Evolutionary conservation across 2,888 invertebrate species (phyloP).

Genomic region (Leucozona laternaria): DNA sequence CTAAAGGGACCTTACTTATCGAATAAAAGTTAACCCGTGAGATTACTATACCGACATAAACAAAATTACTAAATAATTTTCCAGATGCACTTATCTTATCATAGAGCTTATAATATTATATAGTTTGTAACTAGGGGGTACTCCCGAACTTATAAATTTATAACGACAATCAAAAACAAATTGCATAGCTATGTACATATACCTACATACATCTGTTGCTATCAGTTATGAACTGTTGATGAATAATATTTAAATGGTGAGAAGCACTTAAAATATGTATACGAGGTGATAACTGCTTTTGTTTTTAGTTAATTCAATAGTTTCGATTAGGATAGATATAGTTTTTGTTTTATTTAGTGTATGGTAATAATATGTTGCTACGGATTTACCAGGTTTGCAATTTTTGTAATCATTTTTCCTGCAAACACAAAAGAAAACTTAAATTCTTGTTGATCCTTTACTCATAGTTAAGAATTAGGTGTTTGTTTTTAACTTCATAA

Average conservation of each 20-base stretch:
- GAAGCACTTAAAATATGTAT: neutral
- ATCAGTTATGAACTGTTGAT: neutral
- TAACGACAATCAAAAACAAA: neutral
- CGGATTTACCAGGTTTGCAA: neutral
- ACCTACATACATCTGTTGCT: conserved; percentile 14
- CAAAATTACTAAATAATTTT: conserved; percentile 23
- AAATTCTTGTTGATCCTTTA: too few species aligned
- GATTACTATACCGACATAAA: conserved; percentile 35
- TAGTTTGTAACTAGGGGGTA: conserved; percentile 42
- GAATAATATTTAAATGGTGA: conserved; percentile 17
- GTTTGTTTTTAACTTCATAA: too few species aligned
- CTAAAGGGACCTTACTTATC: conserved; percentile 53
- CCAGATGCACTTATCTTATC: conserved; percentile 63
- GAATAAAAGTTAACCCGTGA: conserved; percentile 8
- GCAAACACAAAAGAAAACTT: too few species aligned
- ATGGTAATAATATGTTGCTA: neutral
- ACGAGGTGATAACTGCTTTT: neutral
- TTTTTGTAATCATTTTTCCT: neutral
- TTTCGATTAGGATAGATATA: neutral
- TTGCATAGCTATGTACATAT: neutral
- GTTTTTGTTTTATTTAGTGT: neutral
- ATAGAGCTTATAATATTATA: neutral
- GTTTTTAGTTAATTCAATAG: conserved; percentile 5
- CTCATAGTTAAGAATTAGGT: too few species aligned
- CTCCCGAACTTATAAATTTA: conserved; percentile 5